phyloP scores from a whole-genome alignment of 2,888 invertebrate species.

The Eupithecia pulchellata region DNA sequence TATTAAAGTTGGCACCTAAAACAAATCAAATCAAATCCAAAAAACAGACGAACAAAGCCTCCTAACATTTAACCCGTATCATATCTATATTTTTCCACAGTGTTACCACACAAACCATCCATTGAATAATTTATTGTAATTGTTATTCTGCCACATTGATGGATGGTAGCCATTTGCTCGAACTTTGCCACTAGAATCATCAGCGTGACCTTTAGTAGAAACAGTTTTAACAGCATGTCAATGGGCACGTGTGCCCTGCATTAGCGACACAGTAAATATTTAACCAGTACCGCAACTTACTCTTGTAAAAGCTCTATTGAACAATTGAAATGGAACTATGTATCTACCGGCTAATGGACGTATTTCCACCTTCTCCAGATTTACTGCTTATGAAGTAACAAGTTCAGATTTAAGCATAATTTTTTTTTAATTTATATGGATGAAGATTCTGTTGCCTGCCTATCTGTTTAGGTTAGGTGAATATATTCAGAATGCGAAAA shows the following conservation, averaged over 20 bases:
- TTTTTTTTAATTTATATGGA: too few species aligned
- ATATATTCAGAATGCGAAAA: too few species aligned
- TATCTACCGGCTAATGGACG: too few species aligned
- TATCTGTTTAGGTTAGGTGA: too few species aligned
- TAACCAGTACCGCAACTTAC: constrained; percentile 20
- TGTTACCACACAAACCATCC: constrained; percentile 21
- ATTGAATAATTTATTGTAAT: constrained; percentile 35
- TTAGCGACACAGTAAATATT: constrained; percentile 29
- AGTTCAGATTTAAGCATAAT: background rate
- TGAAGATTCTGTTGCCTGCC: too few species aligned
- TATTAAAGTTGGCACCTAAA: background rate
- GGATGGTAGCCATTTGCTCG: constrained; percentile 32
- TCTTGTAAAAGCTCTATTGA: background rate
- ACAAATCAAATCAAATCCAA: background rate
- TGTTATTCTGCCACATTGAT: constrained; percentile 31
- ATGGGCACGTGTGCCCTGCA: constrained; percentile 50
- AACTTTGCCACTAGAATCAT: constrained; percentile 37
- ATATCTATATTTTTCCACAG: constrained; percentile 3
- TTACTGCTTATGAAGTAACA: background rate
- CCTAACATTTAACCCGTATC: constrained; percentile 2
- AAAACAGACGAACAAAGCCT: background rate
- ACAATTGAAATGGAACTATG: too few species aligned
- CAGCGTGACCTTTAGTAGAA: constrained; percentile 32
- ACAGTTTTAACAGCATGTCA: constrained; percentile 49
- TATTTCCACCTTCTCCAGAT: background rate